A percentile compares a stretch with the other conserved stretches of the same genome.
phyloP scores from a whole-genome alignment of 2,113 vertebrate species.

The Tragelaphus buxtoni region DNA sequence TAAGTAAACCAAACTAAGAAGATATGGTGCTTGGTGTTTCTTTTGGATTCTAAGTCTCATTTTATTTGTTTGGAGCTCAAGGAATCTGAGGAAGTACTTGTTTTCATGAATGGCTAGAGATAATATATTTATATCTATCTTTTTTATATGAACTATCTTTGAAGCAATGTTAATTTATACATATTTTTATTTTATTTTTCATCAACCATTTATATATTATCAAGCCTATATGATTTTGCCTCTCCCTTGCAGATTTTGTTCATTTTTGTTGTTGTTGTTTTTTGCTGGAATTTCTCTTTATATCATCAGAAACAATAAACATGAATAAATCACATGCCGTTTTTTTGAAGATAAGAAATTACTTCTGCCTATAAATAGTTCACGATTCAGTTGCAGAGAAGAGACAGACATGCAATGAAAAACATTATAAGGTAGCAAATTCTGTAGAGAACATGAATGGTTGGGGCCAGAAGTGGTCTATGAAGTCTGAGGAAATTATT shows the following conservation, averaged over 20 bases:
- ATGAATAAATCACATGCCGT: neutral
- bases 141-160: neutral
- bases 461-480: neutral
- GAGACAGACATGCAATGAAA: neutral
- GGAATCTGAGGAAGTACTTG: constrained; percentile 2
- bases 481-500: neutral
- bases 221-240: neutral
- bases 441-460: neutral
- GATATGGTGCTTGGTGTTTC: neutral
- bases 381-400: neutral
- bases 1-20: constrained; percentile 44
- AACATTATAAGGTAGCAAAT: neutral
- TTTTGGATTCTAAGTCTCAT: constrained; percentile 10
- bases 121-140: constrained; percentile 22
- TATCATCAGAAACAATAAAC: constrained; percentile 26
- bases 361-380: neutral
- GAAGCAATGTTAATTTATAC: neutral
- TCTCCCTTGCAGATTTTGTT: neutral
- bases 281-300: neutral
- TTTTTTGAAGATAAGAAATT: neutral
- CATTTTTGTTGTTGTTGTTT: neutral
- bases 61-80: constrained; percentile 29
- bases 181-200: neutral
- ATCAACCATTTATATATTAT: neutral
- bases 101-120: neutral